Evolutionary conservation across 2,797 vertebrate genomes (phyloP), one percentile per base, ranked within the genome.

Genomic region (Molossus molossus): DNA sequence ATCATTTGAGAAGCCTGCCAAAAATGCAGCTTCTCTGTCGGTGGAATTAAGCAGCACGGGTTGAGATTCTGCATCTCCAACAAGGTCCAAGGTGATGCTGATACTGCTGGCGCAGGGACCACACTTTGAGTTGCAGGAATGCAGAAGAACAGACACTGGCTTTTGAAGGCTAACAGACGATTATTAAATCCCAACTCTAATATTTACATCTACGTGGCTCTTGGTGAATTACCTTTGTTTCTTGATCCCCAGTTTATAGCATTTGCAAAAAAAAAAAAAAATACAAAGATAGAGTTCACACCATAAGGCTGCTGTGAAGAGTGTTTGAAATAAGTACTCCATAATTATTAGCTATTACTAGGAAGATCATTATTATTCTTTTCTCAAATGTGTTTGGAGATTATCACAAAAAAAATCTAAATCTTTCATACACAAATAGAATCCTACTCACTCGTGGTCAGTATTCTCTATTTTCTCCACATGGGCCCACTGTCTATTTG

Each of bases 391-490:
- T 33, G 17, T 57, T 79, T 70, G 23, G 75, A 65, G 11, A 87
- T 29, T 23, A 76, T 37, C 58, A 64, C 15, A 86, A 69, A 79
- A 79, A 73, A 85, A 45, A 25, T 94, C 53, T 45, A 64, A 65
- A 64, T 37, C 9, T 91, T 69, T 18, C 57, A 45, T 20, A 67
- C 3, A 29, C 62, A 58, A 62, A 57, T 1, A 65, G 75, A 89
- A 75, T 77, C 33, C 69, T 79, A 40, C 76, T 88, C 84, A 18
- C 48, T 90, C 20, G 13, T 45, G 76, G 79, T 92, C 73, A 33
- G 48, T 45, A 75, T 50, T 85, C 81, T 87, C 79, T 64, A 1
- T 27, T 86, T 80, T n/a, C n/a, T 95, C 67, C 60, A 64, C 0
- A 0, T 53, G 48, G 5, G 5, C 21, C 70, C 55, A 83, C 57